These are phyloP conservation scores for Eupithecia subfuscata DNA, from an alignment of 2,888 invertebrate species.

Conservation along the genomic window DNA sequence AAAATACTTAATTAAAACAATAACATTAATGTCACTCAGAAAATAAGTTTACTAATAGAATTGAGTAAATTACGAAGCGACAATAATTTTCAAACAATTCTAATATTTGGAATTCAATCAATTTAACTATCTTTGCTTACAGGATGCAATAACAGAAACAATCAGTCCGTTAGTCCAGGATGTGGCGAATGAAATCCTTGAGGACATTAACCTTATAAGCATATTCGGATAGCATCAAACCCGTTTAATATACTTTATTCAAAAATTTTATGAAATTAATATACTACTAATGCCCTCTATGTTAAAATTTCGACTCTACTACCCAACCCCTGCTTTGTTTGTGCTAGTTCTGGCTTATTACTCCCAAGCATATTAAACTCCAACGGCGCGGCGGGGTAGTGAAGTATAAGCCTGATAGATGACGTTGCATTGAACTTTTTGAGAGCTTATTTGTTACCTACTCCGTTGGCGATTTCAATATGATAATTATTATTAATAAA, in stretches of 20 bases:
- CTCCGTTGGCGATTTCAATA: no score
- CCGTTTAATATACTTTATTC: no score
- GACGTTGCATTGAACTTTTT: background rate
- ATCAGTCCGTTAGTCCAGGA: conserved; percentile 54
- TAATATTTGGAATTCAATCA: background rate
- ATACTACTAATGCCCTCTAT: conserved; percentile 13
- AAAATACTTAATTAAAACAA: no score
- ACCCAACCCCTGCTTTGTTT: background rate
- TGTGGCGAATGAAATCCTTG: conserved; percentile 57
- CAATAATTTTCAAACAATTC: background rate
- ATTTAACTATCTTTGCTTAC: conserved; percentile 23
- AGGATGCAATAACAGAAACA: conserved; percentile 58
- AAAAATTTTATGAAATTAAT: background rate
- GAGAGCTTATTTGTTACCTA: background rate
- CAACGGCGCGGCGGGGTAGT: background rate
- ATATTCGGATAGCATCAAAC: conserved; percentile 12
- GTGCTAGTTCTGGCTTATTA: background rate
- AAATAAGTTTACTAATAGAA: no score
- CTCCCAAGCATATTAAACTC: background rate
- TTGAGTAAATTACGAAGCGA: background rate
- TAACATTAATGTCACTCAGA: no score
- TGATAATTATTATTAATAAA: no score
- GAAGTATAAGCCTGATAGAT: background rate
- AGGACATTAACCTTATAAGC: conserved; percentile 54
- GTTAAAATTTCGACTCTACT: background rate